A percentile compares a stretch with the other conserved stretches of the same genome.
Conservation (phyloP, 2,888 invertebrate species). For the Sabatieria punctata region DNA sequence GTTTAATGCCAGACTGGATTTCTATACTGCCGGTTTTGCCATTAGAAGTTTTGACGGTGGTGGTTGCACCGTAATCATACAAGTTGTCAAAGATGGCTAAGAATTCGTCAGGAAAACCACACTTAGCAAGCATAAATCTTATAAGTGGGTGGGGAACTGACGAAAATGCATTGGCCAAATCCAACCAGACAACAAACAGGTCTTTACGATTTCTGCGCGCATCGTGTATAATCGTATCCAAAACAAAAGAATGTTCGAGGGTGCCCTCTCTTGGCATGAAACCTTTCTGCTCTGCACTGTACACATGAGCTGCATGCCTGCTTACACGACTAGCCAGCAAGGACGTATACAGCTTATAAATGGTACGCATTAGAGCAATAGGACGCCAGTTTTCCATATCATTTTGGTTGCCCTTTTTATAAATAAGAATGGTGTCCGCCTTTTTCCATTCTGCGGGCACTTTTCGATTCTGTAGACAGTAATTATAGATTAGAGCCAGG, state of each 20-base stretch:
- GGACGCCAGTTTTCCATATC: conserved; percentile 22
- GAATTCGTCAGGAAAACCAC: no score
- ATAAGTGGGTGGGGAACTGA: no score
- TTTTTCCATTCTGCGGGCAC: conserved; percentile 14
- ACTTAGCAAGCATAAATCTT: no score
- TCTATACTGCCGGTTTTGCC: no score
- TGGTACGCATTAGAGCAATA: conserved; percentile 13
- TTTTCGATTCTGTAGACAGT: conserved; percentile 6
- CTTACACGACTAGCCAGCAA: conserved; percentile 13
- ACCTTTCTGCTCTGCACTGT: conserved; percentile 28
- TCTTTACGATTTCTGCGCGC: conserved; percentile 1
- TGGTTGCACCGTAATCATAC: no score
- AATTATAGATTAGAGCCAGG: background rate
- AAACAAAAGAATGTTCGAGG: conserved; percentile 12
- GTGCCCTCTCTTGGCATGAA: conserved; percentile 25
- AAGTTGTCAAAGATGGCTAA: no score
- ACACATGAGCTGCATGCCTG: conserved; percentile 13
- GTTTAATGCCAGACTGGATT: no score
- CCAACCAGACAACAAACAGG: conserved; percentile 29
- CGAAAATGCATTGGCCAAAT: conserved; percentile 18
- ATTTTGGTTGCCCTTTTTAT: conserved; percentile 19
- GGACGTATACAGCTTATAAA: conserved; percentile 14
- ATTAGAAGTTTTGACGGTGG: no score
- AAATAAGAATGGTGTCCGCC: conserved; percentile 15
- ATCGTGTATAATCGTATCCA: conserved; percentile 9